A percentile compares a stretch with the other conserved stretches of the same genome.
Conservation (phyloP, 2,113 vertebrate genomes). For the Solenodon paradoxus region DNA sequence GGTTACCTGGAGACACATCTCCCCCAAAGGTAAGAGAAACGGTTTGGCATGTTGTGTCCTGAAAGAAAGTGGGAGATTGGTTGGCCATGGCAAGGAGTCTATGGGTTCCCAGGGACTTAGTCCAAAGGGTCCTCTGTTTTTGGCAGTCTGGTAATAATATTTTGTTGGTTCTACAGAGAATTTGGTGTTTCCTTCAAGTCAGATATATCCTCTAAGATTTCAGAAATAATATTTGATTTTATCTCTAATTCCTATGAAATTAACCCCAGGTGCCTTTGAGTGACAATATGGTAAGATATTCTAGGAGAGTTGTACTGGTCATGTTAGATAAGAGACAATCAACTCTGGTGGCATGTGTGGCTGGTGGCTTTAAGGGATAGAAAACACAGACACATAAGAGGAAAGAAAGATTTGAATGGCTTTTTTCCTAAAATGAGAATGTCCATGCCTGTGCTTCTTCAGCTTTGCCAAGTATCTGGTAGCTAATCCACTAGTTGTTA, state of each 20-base stretch:
- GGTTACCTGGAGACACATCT: conserved; percentile 95
- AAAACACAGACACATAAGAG: not conserved
- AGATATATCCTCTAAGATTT: not conserved
- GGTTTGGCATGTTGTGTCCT: accelerated
- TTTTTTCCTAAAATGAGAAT: not conserved
- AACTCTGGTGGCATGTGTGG: not conserved
- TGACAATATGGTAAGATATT: not conserved
- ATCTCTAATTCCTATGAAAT: not conserved
- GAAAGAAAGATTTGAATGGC: not conserved
- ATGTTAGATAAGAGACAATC: not conserved
- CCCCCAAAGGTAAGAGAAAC: conserved; percentile 90
- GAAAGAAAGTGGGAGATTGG: not conserved
- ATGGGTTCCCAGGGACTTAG: not conserved
- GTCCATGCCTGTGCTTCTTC: not conserved
- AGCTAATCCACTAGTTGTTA: not conserved
- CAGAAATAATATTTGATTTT: not conserved
- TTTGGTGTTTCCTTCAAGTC: not conserved
- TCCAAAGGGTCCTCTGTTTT: accelerated
- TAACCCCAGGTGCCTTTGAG: not conserved
- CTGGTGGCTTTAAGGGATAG: not conserved
- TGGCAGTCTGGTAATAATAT: not conserved
- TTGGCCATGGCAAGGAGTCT: not conserved
- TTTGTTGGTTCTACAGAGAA: not conserved
- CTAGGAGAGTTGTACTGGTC: not conserved
- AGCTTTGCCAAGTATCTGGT: not conserved